Evolutionary conservation across 2,797 vertebrate species (phyloP), one percentile per base, ranked within the genome.

Genomic region (Alectoris magna): DNA sequence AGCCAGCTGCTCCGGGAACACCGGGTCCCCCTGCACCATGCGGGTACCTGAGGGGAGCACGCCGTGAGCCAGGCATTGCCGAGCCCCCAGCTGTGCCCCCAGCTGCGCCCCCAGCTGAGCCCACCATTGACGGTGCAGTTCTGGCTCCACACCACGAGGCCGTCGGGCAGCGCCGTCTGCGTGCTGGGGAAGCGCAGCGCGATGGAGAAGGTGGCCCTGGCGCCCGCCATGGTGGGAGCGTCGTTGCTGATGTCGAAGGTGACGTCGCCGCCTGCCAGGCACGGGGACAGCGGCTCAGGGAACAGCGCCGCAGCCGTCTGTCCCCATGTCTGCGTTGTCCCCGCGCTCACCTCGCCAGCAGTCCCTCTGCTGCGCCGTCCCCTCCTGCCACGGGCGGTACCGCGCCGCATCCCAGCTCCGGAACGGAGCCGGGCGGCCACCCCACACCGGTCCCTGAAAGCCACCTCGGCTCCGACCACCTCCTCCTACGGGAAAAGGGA

Each of bases 351-450:
- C 99, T 97, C 84, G 97, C 99, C 99, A 99, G 85, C 98, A 99
- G 96, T 98, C 97, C 64, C 87, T 97, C 48, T 98, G 97, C 87
- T 96, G 97, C 8, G 3, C 60, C 22, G 75, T 98, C 98, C 75
- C 97, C 98, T 55, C 98, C 91, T 96, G 98, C 99, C 99, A 99
- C 14, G 98, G 97, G 1, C 98, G 99, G 95, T 99, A 99, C 92
- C 98, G 98, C 41, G 95, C 96, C 5, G 97, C 93, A 94, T 99
- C 98, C 99, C 99, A 99, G 64, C 97, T 97, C 24, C 95, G 97
- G 88, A 98, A 98, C 6, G 96, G 96, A 1, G 55, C 70, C 10
- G 84, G 97, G 44, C 86, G 91, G 38, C 71, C 80, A 43, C 69
- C 88, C 84, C 90, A 85, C 29, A 55, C 92, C 66, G 69, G 70